These are phyloP conservation scores for Myotis vivesi DNA, from an alignment of 2,797 vertebrate genomes.

Conservation along the genomic window DNA sequence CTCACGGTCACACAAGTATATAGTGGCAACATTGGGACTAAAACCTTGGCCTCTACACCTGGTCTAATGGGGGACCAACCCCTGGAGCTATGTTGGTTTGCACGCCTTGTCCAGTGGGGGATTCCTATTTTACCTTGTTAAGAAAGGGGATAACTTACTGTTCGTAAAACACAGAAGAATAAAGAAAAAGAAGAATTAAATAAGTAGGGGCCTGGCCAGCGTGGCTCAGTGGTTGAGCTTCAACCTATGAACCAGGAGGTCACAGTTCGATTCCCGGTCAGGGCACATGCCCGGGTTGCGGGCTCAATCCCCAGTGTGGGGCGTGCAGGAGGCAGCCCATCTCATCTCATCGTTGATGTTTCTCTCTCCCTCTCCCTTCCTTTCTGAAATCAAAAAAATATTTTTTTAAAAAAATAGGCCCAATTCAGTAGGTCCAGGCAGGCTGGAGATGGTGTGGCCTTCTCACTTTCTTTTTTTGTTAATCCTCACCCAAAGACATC, in stretches of 20 bases:
- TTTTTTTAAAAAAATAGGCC: background rate
- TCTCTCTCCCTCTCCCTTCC: too few species aligned
- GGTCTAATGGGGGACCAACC: background rate
- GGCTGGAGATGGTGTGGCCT: too few species aligned
- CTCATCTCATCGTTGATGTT: too few species aligned
- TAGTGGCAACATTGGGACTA: background rate
- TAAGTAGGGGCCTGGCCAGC: background rate
- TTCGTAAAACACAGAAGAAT: background rate
- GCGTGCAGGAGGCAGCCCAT: too few species aligned
- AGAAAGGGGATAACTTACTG: background rate
- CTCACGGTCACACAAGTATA: background rate
- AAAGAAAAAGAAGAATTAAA: background rate
- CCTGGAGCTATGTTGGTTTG: background rate
- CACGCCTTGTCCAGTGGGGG: background rate
- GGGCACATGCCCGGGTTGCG: too few species aligned
- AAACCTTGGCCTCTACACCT: background rate
- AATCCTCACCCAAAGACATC: too few species aligned
- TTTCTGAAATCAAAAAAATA: too few species aligned
- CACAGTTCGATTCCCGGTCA: too few species aligned
- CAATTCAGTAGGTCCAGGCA: background rate
- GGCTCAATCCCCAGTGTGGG: too few species aligned
- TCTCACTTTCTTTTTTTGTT: too few species aligned
- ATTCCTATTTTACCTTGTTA: background rate
- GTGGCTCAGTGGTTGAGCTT: too few species aligned
- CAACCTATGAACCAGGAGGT: too few species aligned